Evolutionary conservation across 2,797 vertebrate genomes (phyloP), one percentile per base, ranked within the genome.

Genomic region (Scomberomorus guttatus): DNA sequence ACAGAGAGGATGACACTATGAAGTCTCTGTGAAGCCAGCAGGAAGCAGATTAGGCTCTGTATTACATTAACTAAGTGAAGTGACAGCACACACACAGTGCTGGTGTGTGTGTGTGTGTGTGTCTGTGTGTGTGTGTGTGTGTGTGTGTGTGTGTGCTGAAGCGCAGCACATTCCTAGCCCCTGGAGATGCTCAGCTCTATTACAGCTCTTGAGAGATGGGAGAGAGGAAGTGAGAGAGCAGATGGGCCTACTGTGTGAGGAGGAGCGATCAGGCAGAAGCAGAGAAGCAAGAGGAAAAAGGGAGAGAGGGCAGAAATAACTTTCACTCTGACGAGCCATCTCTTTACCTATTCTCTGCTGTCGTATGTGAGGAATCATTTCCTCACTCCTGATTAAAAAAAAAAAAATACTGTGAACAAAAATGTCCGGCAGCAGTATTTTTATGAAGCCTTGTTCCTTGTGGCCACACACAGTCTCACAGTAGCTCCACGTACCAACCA

Each of bases 161-260:
- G 48, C 34, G 59, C 29, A 61, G 20, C 60, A 70, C 79, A 81
- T 84, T 89, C 75, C 77, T 73, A n/a, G 52, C 44, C 68, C 61
- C 50, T 67, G 51, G 69, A 86, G 76, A 82, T 75, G 46, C 67
- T 81, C 34, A 39, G 48, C 70, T 52, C 66, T 24, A 60, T 75
- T 68, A 52, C 74, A 59, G 81, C 34, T 61, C 57, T 48, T 62
- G 17, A 65, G 56, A 62, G 39, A 51, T 29, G 51, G 37, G 39
- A 57, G 24, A 68, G 57, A 68, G 67, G 64, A 60, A 75, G 54
- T 55, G 39, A 67, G 25, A 32, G 76, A 32, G 63, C 77, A 82
- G 82, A 87, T 85, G 78, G 84, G 48, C 77, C 59, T 20, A n/a
- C 57, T 72, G 72, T 46, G 63, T 55, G 66, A 65, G 2, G 63